These are phyloP conservation scores for Amblyopsis rosae DNA, from an alignment of 2,113 vertebrate genomes.

Conservation along the genomic window DNA sequence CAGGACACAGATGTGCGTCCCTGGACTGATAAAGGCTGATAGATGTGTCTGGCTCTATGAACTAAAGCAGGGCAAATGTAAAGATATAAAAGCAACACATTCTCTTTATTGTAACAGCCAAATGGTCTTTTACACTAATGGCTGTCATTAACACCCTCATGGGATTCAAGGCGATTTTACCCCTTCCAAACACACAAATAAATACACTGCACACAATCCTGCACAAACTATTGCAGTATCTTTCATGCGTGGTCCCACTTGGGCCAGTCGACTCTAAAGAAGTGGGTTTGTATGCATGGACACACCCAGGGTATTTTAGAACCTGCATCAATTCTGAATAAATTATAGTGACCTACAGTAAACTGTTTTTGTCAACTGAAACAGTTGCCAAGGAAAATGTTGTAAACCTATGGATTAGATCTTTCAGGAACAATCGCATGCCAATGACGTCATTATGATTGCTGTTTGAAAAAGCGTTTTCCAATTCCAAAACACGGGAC, in stretches of 20 bases:
- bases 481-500: background rate
- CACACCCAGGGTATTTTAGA: conserved; percentile 48
- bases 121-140: conserved; percentile 12
- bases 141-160: conserved; percentile 30
- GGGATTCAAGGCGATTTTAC: conserved; percentile 7
- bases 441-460: too few relatives aligned
- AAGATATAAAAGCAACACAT: conserved; percentile 14
- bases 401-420: background rate
- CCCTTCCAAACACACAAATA: background rate
- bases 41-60: too few relatives aligned
- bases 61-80: too few relatives aligned
- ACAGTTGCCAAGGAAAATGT: background rate
- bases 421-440: too few relatives aligned
- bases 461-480: background rate
- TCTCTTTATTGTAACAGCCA: conserved; percentile 13
- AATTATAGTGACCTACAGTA: conserved; percentile 34
- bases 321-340: conserved; percentile 7
- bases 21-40: too few relatives aligned
- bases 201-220: background rate
- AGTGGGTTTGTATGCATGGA: conserved; percentile 31
- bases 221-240: background rate
- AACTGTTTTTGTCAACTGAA: conserved; percentile 23
- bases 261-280: conserved; percentile 16
- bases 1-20: too few relatives aligned
- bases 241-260: background rate